Evolutionary conservation across 2,888 invertebrate species (phyloP), one percentile per base, ranked within the genome.

Genomic region (Phymatocera aterrima): DNA sequence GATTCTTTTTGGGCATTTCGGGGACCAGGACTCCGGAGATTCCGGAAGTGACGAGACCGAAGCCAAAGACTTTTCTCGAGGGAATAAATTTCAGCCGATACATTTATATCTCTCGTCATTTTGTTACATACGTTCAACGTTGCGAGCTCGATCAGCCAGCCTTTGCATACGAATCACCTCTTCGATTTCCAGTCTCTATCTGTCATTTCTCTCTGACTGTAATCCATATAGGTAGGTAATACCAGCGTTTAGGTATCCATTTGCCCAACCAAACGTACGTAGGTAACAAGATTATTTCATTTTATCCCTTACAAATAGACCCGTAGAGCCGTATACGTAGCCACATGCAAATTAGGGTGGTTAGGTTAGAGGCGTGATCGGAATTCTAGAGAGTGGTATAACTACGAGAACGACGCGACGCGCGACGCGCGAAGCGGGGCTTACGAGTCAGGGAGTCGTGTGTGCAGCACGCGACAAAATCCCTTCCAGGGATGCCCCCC

Each of bases 221-320:
- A 21, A 64, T 37, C 43, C 8, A 10, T 12, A 43, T 10, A 43
- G 8, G 43, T n/a, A n/a, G n/a, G n/a, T n/a, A n/a, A 43, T 43
- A 6, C 43, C 8, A 43, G 43, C 12, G 15, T 64, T 15, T 21
- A 46, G n/a, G 61, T 43, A 68, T 68, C 43, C 46, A 43, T 28
- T 43, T 46, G 46, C 40, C 65, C n/a, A 61, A n/a, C 54, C n/a
- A 18, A 18, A 18, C n/a, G 54, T 43, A 86, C 85, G 85, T 85
- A 81, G 84, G 85, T 87, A 86, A 85, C 85, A 83, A 84, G 85
- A 87, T 86, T 84, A 85, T 87, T 85, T 85, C 83, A 81, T 83
- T 85, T 83, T 82, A 74, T 79, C 81, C 54, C 72, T 80, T 81
- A 51, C 51, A 51, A 48, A 72, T 51, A 48, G 72, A 72, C 18